These are phyloP conservation scores for Apus apus DNA, from an alignment of 2,113 vertebrate genomes.

Conservation along the genomic window DNA sequence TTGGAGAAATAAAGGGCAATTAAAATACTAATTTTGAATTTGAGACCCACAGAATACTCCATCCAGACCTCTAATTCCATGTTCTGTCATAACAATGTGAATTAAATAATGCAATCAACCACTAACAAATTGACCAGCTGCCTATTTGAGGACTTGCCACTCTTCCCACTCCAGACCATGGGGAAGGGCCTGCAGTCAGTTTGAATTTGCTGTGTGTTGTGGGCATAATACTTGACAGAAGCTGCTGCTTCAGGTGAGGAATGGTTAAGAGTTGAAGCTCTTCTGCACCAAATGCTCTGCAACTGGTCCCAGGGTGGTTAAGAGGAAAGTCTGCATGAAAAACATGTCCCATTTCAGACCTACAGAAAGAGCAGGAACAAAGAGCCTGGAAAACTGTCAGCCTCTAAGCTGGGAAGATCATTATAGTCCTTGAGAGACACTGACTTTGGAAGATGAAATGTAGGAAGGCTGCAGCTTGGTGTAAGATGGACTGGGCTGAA, in stretches of 20 bases:
- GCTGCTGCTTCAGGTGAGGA: background rate
- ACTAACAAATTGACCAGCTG: constrained; percentile 12
- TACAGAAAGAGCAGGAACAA: background rate
- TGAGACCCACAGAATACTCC: constrained; percentile 2
- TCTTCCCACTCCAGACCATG: background rate
- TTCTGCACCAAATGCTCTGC: background rate
- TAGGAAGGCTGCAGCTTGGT: background rate
- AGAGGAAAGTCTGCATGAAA: background rate
- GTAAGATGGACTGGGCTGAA: background rate
- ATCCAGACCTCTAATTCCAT: background rate
- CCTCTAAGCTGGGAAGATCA: background rate
- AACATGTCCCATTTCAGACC: background rate
- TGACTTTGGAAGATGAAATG: background rate
- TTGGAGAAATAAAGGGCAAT: background rate
- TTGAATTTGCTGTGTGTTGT: background rate
- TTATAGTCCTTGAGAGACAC: background rate
- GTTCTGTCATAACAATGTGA: background rate
- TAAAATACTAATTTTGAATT: constrained; percentile 21
- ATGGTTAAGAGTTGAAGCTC: background rate
- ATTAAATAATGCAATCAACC: constrained; percentile 16
- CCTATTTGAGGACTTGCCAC: background rate
- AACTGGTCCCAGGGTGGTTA: background rate
- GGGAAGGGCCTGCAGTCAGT: background rate
- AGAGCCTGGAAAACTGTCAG: background rate
- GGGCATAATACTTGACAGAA: background rate